A percentile compares a stretch with the other conserved stretches of the same genome.
Conservation (phyloP, 2,797 vertebrate species). For the Neomorphus geoffroyi region DNA sequence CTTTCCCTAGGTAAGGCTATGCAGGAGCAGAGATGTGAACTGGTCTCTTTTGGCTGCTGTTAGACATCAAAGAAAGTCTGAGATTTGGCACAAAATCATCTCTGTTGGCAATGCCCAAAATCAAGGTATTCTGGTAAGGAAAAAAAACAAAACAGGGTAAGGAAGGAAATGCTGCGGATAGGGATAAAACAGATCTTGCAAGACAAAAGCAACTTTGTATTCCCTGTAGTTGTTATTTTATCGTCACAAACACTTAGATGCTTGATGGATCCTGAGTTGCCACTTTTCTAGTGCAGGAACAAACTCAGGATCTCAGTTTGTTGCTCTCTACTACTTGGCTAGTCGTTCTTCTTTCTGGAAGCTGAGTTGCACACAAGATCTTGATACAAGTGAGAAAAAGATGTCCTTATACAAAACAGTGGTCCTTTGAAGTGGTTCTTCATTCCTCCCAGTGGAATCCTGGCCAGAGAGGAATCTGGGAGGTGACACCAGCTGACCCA, state of each 20-base stretch:
- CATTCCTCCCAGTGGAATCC: not conserved
- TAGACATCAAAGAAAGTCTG: not conserved
- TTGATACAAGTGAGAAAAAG: not conserved
- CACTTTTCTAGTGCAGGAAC: not conserved
- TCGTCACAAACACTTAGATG: not conserved
- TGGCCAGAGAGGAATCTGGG: not conserved
- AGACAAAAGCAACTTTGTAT: not conserved
- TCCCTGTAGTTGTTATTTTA: not conserved
- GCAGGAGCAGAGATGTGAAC: not conserved
- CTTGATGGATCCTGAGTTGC: not conserved
- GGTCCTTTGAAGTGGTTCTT: slow-evolving; percentile 12
- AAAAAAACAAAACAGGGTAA: not conserved
- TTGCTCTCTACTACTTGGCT: not conserved
- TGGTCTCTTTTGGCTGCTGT: not conserved
- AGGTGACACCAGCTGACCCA: not conserved
- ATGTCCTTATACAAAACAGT: not conserved
- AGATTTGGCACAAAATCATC: not conserved
- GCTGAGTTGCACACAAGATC: not conserved
- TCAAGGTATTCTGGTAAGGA: not conserved
- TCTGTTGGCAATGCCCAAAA: not conserved
- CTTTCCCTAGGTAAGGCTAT: not conserved
- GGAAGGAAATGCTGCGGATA: not conserved
- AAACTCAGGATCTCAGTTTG: not conserved
- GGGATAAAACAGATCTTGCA: not conserved
- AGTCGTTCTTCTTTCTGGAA: not conserved